These are phyloP conservation scores for Bryconaethiops microstoma DNA, from an alignment of 2,797 vertebrate genomes.

Conservation along the genomic window DNA sequence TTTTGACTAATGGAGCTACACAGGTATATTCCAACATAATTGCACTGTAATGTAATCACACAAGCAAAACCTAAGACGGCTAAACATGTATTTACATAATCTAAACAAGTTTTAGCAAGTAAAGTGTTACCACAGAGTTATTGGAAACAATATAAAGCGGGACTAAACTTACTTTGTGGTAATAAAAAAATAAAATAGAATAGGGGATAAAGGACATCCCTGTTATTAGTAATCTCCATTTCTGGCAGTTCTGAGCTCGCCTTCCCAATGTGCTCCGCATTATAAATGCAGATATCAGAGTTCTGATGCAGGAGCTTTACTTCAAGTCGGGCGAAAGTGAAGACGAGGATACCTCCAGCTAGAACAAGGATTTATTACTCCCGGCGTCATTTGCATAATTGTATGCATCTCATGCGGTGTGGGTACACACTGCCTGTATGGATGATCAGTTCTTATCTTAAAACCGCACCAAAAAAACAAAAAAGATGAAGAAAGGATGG, in stretches of 20 bases:
- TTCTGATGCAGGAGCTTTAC: slow-evolving; percentile 51
- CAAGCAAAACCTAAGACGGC: too few relatives aligned
- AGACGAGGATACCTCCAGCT: slow-evolving; percentile 60
- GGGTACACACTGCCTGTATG: slow-evolving; percentile 73
- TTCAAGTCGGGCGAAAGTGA: slow-evolving; percentile 54
- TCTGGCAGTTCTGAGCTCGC: slow-evolving; percentile 49
- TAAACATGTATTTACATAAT: too few relatives aligned
- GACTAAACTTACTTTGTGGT: background rate
- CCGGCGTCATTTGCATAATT: slow-evolving; percentile 78
- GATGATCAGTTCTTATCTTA: slow-evolving; percentile 78
- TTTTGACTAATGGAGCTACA: too few relatives aligned
- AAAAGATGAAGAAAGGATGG: slow-evolving; percentile 57
- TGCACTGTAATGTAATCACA: too few relatives aligned
- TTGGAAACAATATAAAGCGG: too few relatives aligned
- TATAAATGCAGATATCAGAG: slow-evolving; percentile 59
- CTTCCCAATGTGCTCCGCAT: slow-evolving; percentile 52
- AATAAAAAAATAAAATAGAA: slow-evolving; percentile 35
- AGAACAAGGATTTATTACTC: slow-evolving; percentile 76
- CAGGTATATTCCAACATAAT: too few relatives aligned
- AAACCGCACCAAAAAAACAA: slow-evolving; percentile 70
- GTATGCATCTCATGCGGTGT: slow-evolving; percentile 74
- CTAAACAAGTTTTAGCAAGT: too few relatives aligned
- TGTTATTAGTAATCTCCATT: slow-evolving; percentile 36
- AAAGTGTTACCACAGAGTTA: too few relatives aligned
- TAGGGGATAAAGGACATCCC: background rate